Percentiles rank a stretch among this genome's conserved stretches.
phyloP scores from a whole-genome alignment of 1,140 invertebrate species.

The Liolophura sinensis region DNA sequence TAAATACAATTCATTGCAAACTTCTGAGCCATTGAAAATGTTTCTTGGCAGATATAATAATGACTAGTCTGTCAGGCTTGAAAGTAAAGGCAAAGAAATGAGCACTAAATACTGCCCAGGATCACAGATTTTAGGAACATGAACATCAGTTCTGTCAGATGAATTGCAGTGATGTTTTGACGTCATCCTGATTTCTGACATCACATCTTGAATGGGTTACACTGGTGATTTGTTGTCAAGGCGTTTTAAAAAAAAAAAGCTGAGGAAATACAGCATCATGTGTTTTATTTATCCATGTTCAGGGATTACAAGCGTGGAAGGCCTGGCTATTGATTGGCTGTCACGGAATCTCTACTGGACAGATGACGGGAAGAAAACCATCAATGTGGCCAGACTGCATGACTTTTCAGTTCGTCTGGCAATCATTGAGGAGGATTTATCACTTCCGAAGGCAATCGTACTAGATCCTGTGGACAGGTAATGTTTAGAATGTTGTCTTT shows the following conservation, averaged over 20 bases:
- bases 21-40: no score
- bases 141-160: no score
- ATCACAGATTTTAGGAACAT: no score
- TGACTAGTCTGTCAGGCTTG: no score
- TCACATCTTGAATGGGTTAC: no score
- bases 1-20: no score
- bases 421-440: constrained; percentile 85
- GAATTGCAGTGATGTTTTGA: no score
- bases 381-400: constrained; percentile 68
- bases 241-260: not conserved
- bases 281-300: constrained; percentile 3
- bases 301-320: constrained; percentile 70
- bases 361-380: constrained; percentile 68
- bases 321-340: constrained; percentile 83
- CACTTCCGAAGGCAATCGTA: constrained; percentile 90
- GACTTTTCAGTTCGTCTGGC: constrained; percentile 70
- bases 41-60: no score
- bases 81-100: no score
- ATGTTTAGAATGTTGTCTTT: constrained; percentile 3
- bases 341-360: constrained; percentile 82
- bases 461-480: constrained; percentile 76
- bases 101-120: no score
- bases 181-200: no score
- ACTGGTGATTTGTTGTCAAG: no score
- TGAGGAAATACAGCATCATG: not conserved